Percentiles rank a stretch among this genome's conserved stretches.
Evolutionary conservation across 2,113 vertebrate species (phyloP).

Genomic region (Notarius lentiginosus): DNA sequence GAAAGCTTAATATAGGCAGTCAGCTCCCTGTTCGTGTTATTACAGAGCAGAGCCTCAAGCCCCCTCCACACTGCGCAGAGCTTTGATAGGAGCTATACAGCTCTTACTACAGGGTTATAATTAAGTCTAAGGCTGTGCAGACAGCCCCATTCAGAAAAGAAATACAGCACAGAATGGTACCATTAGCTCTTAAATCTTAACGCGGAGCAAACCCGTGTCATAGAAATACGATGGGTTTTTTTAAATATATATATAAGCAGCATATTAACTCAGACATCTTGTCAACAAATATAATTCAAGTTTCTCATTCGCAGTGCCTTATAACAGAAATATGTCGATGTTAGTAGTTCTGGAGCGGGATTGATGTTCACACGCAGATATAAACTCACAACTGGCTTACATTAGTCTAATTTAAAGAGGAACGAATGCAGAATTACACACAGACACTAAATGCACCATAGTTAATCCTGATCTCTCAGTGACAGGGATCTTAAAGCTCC

Average conservation of each 20-base stretch:
- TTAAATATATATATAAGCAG: background rate
- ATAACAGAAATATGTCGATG: constrained; percentile 19
- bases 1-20: constrained; percentile 28
- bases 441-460: constrained; percentile 21
- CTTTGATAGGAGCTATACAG: constrained; percentile 28
- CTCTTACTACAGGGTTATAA: constrained; percentile 35
- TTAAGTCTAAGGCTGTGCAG: constrained; percentile 33
- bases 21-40: constrained; percentile 33
- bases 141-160: constrained; percentile 43
- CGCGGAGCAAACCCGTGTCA: background rate
- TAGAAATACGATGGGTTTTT: background rate
- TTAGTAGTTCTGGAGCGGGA: background rate
- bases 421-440: background rate
- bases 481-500: constrained; percentile 16
- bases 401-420: constrained; percentile 16
- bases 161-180: background rate
- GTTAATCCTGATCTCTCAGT: constrained; percentile 13
- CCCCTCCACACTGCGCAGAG: background rate
- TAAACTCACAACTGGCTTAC: background rate
- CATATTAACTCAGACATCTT: background rate
- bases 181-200: constrained; percentile 10
- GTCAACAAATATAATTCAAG: constrained; percentile 1
- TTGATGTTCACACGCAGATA: background rate
- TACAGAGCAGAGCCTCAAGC: constrained; percentile 17
- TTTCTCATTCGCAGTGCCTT: constrained; percentile 11